phyloP scores from a whole-genome alignment of 1,140 invertebrate species.

The Zaprionus africanus region DNA sequence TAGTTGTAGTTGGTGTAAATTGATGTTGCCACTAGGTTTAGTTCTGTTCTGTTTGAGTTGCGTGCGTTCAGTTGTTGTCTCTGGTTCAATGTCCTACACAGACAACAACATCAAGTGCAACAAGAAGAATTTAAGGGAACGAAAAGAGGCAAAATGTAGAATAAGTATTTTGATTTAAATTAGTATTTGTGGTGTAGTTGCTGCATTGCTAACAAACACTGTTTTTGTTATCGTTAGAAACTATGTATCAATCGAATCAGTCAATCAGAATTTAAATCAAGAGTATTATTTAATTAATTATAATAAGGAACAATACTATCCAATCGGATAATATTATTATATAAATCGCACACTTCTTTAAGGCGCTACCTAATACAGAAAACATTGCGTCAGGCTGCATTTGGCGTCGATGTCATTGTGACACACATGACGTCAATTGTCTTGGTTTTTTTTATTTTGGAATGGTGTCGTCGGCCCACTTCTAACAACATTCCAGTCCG shows the following conservation, averaged over 20 bases:
- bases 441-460: conserved; percentile 16
- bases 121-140: conserved; percentile 39
- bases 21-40: conserved; percentile 13
- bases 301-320: too few relatives aligned
- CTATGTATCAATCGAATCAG: too few relatives aligned
- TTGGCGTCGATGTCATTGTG: conserved; percentile 20
- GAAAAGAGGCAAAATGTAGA: conserved; percentile 23
- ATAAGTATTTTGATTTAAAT: conserved; percentile 26
- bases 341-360: background rate
- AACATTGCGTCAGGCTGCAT: conserved; percentile 51
- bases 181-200: background rate
- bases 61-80: conserved; percentile 32
- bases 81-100: conserved; percentile 69
- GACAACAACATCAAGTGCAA: conserved; percentile 64
- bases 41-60: conserved; percentile 25
- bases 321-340: background rate
- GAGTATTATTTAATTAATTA: too few relatives aligned
- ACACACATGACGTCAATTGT: conserved; percentile 57
- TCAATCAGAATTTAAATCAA: too few relatives aligned
- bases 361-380: conserved; percentile 44
- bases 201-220: too few relatives aligned
- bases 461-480: conserved; percentile 64
- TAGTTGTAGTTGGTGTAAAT: conserved; percentile 27
- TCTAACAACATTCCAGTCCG: conserved; percentile 27
- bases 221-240: too few relatives aligned